Conservation (phyloP, 1,140 invertebrate genomes). For the Heliconius hermathena region DNA sequence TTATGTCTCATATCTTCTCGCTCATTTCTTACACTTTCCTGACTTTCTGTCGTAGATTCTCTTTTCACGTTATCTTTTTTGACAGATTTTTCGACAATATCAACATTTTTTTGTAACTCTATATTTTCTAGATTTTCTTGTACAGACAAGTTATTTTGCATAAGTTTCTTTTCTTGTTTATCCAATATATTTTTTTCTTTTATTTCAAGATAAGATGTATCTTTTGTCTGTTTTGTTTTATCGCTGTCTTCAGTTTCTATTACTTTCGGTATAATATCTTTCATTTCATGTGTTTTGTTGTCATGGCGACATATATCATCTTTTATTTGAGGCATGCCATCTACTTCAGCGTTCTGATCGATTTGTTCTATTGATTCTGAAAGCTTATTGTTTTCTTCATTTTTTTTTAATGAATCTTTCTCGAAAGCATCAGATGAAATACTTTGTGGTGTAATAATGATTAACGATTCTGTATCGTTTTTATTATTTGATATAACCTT, state of each 20-base stretch:
- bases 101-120: background rate
- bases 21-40: no score
- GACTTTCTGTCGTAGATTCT: background rate
- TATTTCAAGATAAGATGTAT: background rate
- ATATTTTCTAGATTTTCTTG: background rate
- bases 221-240: background rate
- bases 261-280: background rate
- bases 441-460: background rate
- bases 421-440: background rate
- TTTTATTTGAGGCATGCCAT: background rate
- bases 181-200: background rate
- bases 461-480: background rate
- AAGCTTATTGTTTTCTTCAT: background rate
- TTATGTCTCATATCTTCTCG: background rate
- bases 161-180: background rate
- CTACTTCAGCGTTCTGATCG: background rate
- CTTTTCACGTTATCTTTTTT: background rate
- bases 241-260: background rate
- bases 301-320: background rate
- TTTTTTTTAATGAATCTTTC: background rate
- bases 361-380: background rate
- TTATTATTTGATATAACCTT: background rate
- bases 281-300: background rate
- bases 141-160: background rate
- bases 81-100: background rate